Conservation (phyloP, 2,888 invertebrate genomes). For the Heliconius aoede region DNA sequence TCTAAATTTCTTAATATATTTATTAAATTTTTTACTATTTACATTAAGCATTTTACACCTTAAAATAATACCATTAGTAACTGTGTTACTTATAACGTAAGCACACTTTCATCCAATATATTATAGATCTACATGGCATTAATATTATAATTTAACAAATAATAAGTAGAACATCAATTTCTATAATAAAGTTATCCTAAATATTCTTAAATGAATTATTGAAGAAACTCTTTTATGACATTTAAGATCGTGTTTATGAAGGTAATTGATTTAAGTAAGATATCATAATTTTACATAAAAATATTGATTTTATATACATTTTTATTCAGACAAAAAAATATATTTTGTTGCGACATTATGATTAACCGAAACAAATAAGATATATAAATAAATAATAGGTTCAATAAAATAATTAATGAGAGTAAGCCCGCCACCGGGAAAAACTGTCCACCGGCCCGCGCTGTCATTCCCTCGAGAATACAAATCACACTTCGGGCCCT, state of each 20-base stretch:
- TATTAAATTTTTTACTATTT: not conserved
- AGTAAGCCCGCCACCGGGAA: slow-evolving; percentile 22
- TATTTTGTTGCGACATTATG: too few relatives aligned
- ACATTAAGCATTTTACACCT: not conserved
- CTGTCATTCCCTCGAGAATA: slow-evolving; percentile 51
- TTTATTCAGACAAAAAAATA: too few relatives aligned
- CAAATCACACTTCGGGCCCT: slow-evolving; percentile 56
- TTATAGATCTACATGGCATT: slow-evolving; percentile 1
- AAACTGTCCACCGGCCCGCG: slow-evolving; percentile 45
- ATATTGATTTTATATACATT: too few relatives aligned
- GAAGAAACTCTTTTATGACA: not conserved
- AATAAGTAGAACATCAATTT: not conserved
- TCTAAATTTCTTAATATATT: not conserved
- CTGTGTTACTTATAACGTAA: not conserved
- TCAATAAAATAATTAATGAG: not conserved
- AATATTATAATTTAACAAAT: not conserved
- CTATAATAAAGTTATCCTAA: not conserved
- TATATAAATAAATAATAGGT: too few relatives aligned
- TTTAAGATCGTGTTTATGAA: not conserved
- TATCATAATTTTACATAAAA: too few relatives aligned
- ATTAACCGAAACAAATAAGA: too few relatives aligned
- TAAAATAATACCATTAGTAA: not conserved
- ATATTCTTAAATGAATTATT: not conserved
- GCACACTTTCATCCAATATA: not conserved
- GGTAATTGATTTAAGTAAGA: too few relatives aligned